Conservation (phyloP, 2,797 vertebrate species). For the Micropoecilia bifurca region DNA sequence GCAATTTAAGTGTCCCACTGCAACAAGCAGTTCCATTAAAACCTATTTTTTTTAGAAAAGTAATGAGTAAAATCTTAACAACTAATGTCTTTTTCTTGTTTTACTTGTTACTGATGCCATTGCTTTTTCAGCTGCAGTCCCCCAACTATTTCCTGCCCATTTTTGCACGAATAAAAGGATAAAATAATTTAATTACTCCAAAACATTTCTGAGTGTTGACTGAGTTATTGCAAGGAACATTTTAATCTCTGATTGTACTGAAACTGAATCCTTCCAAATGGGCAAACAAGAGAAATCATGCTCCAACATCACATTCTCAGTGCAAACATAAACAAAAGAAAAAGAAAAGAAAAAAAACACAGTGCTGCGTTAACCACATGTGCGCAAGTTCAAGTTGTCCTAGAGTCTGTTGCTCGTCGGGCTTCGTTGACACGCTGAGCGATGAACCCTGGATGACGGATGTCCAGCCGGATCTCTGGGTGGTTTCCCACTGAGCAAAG, state of each 20-base stretch:
- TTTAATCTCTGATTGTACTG: conserved; percentile 16
- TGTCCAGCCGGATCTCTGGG: conserved; percentile 50
- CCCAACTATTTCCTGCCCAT: background rate
- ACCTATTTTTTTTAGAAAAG: background rate
- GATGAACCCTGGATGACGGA: conserved; percentile 42
- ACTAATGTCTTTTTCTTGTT: background rate
- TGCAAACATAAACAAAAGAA: conserved; percentile 47
- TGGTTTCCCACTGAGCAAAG: conserved; percentile 28
- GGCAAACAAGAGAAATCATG: conserved; percentile 45
- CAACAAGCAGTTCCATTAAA: background rate
- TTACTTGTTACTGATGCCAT: background rate
- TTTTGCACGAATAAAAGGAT: background rate
- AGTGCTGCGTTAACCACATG: background rate
- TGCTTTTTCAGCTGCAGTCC: background rate
- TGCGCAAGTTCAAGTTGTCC: background rate
- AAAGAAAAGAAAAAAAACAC: too few species aligned
- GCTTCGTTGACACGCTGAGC: conserved; percentile 30
- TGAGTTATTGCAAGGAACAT: background rate
- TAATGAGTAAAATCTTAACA: background rate
- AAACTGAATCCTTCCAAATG: conserved; percentile 50
- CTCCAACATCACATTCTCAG: conserved; percentile 35
- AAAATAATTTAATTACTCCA: background rate
- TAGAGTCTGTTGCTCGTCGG: conserved; percentile 26
- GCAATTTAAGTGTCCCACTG: too few species aligned
- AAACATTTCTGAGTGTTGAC: background rate